Evolutionary conservation across 2,113 vertebrate species (phyloP), one percentile per base, ranked within the genome.

Genomic region (Oenanthe melanoleuca): DNA sequence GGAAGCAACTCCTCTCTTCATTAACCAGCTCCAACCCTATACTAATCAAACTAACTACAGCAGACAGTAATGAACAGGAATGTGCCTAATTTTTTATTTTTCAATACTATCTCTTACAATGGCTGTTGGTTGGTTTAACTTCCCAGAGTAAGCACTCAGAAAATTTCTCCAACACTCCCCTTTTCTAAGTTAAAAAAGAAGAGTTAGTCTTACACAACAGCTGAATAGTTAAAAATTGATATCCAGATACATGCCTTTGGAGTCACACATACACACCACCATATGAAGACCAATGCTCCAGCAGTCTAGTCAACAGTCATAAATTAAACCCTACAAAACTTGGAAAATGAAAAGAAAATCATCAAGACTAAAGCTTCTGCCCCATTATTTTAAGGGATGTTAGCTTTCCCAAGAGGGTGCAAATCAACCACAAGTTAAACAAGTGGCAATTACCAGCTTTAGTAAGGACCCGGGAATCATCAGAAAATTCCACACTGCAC

Each of bases 371-470:
- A 63, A 59, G 59, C 61, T 91, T 59, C 72, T 83, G 49, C 42
- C 31, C n/a, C 78, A 52, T 84, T 47, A 42, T 88, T 95, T 86
- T 86, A 80, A 88, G 71, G 71, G 47, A 71, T 42, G 49, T 34
- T 74, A 53, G 56, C 52, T 40, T 93, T 95, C 72, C 75, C 75
- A 49, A 56, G 49, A 86, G 88, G 53, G 65, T 86, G 86, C 53
- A 88, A 84, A 88, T 77, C 88, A 93, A 80, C 75, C 44, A 67
- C 28, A 81, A 78, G 78, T 74, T 92, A 96, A 94, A 94, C 60
- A 82, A 86, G 64, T 45, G 84, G 75, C 71, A 80, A 93, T 71
- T 92, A 74, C 11, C 61, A 81, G 38, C 64, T 80, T 71, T 50
- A 94, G 61, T 33, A 88, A 67, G 49, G 67, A 88, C 60, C 11